Evolutionary conservation across 2,888 invertebrate genomes (phyloP), one percentile per base, ranked within the genome.

Genomic region (Athrips mouffetella): DNA sequence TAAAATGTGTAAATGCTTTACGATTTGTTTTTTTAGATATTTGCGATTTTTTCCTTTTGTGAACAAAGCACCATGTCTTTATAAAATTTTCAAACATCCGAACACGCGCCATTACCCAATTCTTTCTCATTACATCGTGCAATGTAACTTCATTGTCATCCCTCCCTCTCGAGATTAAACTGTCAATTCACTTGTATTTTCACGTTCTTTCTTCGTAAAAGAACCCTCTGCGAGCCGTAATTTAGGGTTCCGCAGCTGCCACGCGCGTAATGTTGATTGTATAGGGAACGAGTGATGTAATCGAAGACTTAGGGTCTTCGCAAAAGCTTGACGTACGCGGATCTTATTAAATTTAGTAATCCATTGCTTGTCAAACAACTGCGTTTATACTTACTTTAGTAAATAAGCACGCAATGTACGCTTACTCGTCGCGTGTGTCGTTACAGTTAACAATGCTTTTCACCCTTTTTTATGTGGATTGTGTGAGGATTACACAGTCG

Each of bases 201-300:
- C 59, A 65, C 59, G 62, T 71, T 72, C 67, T 71, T 65, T 60
- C 62, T 57, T 56, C 55, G 65, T 60, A 64, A 61, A 59, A 65
- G 74, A 70, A 73, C 80, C 85, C 84, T 80, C 76, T 73, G 73
- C 69, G 64, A 59, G 67, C 66, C 75, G 79, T 84, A 84, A 81
- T 81, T 84, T 81, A 82, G 82, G 78, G 78, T 69, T 73, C 75
- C 76, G 62, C 87, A 87, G 83, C 87, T 87, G 87, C 71, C 73
- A 63, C 77, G 66, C 74, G 70, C 70, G 75, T 85, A 83, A 87
- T 80, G 83, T 76, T 85, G 84, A 86, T 87, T 86, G 85, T 83
- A 86, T 86, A 81, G 81, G 71, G 68, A 67, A 64, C 59, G 66
- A 57, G 59, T 54, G 31, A 49, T 49, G 59, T 67, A 76, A 81